phyloP scores from a whole-genome alignment of 2,888 invertebrate genomes.

The Petrolisthes manimaculis region DNA sequence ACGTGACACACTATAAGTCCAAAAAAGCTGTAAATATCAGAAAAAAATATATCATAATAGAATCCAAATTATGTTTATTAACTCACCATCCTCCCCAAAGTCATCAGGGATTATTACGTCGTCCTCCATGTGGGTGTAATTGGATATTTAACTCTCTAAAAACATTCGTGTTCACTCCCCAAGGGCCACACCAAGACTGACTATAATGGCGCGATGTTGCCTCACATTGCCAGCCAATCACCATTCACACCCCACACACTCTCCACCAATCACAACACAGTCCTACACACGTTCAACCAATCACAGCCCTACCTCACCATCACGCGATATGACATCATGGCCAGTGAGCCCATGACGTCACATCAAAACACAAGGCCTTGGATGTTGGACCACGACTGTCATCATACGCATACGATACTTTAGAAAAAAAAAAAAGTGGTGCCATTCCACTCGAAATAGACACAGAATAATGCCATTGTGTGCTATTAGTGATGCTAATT shows the following conservation, averaged over 20 bases:
- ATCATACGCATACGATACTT: neutral
- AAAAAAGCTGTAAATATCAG: neutral
- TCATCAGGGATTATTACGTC: conserved; percentile 42
- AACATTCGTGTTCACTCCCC: neutral
- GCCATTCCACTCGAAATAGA: no score
- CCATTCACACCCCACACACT: neutral
- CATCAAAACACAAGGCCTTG: conserved; percentile 29
- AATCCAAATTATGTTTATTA: neutral
- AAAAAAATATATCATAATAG: neutral
- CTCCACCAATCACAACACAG: conserved; percentile 27
- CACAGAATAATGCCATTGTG: no score
- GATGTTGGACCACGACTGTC: neutral
- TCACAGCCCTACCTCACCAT: conserved; percentile 33
- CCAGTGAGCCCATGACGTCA: conserved; percentile 23
- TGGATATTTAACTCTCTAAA: neutral
- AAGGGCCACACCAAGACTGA: conserved; percentile 5
- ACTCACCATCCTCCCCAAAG: conserved; percentile 49
- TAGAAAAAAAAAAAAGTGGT: no score
- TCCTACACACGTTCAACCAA: conserved; percentile 22
- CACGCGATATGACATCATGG: conserved; percentile 54
- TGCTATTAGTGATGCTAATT: no score
- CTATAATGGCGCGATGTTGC: conserved; percentile 49
- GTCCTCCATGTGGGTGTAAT: conserved; percentile 34
- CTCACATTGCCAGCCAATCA: conserved; percentile 50
- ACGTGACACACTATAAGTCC: neutral